Conservation (phyloP, 2,888 invertebrate species). For the Mechanitis mazaeus region DNA sequence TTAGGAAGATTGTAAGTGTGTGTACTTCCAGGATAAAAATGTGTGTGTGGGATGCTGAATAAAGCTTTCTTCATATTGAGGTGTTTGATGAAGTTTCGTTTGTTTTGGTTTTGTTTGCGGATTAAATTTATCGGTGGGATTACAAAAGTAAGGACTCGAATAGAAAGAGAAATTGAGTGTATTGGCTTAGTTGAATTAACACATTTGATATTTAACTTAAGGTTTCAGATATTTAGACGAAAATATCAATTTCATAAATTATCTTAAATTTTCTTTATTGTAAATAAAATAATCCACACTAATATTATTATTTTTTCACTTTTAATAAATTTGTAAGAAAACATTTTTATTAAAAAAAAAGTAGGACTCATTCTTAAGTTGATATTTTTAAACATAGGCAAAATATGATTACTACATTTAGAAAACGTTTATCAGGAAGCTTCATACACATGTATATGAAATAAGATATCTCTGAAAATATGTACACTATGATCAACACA, state of each 20-base stretch:
- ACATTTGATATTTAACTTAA: neutral
- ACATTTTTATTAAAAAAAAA: too few relatives aligned
- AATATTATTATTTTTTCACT: too few relatives aligned
- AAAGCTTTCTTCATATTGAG: constrained; percentile 47
- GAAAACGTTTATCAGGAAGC: too few relatives aligned
- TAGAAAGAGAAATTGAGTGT: constrained; percentile 11
- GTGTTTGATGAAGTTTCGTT: constrained; percentile 38
- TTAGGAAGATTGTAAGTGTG: constrained; percentile 39
- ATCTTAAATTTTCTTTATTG: neutral
- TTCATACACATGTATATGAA: too few relatives aligned
- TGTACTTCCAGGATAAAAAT: constrained; percentile 33
- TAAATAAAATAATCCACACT: too few relatives aligned
- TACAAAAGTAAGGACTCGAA: constrained; percentile 15
- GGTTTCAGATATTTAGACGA: neutral
- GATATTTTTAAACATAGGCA: too few relatives aligned
- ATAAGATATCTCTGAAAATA: too few relatives aligned
- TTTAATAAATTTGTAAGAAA: too few relatives aligned
- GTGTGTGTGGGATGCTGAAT: constrained; percentile 62
- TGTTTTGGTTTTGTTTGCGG: constrained; percentile 30
- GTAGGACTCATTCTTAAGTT: too few relatives aligned
- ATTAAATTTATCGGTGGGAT: constrained; percentile 24
- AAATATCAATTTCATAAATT: neutral
- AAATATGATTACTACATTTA: too few relatives aligned
- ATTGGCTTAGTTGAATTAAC: constrained; percentile 1
- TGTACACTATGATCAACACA: neutral